Evolutionary conservation across 1,140 invertebrate genomes (phyloP).

Genomic region (Papilio polytes): DNA sequence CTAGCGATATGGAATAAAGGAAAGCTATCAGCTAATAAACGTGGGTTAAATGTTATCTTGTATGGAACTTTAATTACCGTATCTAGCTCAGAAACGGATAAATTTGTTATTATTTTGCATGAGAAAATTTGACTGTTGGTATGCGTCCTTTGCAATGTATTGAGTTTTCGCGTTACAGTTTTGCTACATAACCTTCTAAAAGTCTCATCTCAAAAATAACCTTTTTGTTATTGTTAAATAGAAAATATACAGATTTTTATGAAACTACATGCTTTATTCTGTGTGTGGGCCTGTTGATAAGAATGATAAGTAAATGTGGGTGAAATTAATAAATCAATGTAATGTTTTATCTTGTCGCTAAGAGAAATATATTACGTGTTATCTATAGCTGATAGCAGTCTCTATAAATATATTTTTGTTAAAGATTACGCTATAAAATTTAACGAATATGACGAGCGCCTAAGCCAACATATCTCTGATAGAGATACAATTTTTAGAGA

Average conservation of each 20-base stretch:
- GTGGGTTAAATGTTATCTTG: not conserved
- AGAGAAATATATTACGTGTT: constrained; percentile 3
- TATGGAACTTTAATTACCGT: not conserved
- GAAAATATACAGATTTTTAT: not conserved
- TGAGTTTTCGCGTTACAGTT: not conserved
- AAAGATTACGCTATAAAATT: not conserved
- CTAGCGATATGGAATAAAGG: not conserved
- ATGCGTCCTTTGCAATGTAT: not conserved
- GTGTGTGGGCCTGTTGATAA: not conserved
- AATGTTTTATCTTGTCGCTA: not conserved
- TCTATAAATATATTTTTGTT: not conserved
- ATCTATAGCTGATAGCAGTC: not conserved
- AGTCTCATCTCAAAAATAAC: too few species aligned
- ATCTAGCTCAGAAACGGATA: not conserved
- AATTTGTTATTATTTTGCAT: not conserved
- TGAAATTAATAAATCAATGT: constrained; percentile 9
- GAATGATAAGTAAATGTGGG: not conserved
- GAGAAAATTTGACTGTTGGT: not conserved
- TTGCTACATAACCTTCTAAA: not conserved
- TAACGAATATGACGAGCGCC: not conserved
- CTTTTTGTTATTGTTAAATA: too few species aligned
- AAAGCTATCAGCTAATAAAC: not conserved
- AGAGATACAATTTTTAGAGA: too few species aligned
- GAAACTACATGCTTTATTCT: not conserved
- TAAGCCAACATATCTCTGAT: not conserved